Conservation (phyloP, 2,113 vertebrate species). For the Anarrhichthys ocellatus region DNA sequence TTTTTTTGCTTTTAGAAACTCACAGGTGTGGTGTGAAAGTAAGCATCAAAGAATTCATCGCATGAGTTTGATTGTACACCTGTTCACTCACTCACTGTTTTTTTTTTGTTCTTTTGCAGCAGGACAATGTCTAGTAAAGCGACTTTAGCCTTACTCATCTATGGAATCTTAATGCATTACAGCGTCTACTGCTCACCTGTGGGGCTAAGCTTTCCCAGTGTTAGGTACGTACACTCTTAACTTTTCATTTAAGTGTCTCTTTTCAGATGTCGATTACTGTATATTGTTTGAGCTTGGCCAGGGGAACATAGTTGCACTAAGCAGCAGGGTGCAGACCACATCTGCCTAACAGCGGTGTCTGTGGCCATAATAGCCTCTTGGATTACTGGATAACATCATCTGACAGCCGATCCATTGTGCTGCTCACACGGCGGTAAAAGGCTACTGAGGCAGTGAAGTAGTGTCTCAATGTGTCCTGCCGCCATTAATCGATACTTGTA, state of each 20-base stretch:
- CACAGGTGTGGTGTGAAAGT: constrained; percentile 34
- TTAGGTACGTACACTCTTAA: constrained; percentile 88
- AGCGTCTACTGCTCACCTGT: constrained; percentile 91
- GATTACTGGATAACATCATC: constrained; percentile 53
- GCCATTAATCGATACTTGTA: constrained; percentile 17
- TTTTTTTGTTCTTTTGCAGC: constrained; percentile 78
- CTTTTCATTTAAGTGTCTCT: not conserved
- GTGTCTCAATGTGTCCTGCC: constrained; percentile 27
- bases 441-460: constrained; percentile 25
- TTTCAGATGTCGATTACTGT: not conserved
- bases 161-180: constrained; percentile 95
- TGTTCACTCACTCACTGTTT: constrained; percentile 15
- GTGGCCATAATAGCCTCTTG: constrained; percentile 28
- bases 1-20: constrained; percentile 30
- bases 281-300: not conserved
- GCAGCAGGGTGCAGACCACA: constrained; percentile 3
- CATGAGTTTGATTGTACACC: not conserved
- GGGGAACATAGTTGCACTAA: not conserved
- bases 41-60: not conserved
- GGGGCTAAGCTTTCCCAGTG: constrained; percentile 90
- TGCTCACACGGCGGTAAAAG: constrained; percentile 29
- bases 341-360: constrained; percentile 29
- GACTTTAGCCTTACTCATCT: constrained; percentile 91
- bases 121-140: constrained; percentile 94
- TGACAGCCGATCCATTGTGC: constrained; percentile 61